A percentile compares a stretch with the other conserved stretches of the same genome.
These are phyloP conservation scores for Teleogryllus oceanicus DNA, from an alignment of 2,888 invertebrate species.

Conservation along the genomic window DNA sequence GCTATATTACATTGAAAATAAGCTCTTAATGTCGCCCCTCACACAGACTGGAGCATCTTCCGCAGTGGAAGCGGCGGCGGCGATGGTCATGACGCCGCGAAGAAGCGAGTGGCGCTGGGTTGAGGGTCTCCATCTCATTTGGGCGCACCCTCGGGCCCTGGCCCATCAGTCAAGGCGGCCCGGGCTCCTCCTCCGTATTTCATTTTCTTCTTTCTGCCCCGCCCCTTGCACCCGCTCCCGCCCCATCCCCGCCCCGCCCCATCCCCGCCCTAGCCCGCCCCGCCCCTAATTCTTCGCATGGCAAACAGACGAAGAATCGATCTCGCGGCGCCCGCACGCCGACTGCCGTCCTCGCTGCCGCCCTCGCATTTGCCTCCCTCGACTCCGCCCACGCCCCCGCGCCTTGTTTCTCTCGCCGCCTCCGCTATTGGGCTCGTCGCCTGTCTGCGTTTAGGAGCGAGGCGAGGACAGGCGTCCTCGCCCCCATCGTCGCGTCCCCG, in stretches of 20 bases:
- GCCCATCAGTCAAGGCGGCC: not conserved
- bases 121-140: not conserved
- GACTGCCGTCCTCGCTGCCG: not conserved
- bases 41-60: too few species aligned
- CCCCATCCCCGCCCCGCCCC: not conserved
- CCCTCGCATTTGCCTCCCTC: not conserved
- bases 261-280: too few species aligned
- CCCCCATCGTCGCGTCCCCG: too few species aligned
- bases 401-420: too few species aligned
- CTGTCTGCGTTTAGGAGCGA: too few species aligned
- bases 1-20: too few species aligned
- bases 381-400: too few species aligned
- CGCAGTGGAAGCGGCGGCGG: not conserved
- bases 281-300: slow-evolving; percentile 3
- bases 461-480: too few species aligned
- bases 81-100: not conserved
- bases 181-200: slow-evolving; percentile 4
- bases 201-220: not conserved
- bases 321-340: not conserved
- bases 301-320: slow-evolving; percentile 7
- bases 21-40: too few species aligned
- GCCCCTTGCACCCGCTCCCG: not conserved
- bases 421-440: too few species aligned
- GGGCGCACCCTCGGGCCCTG: not conserved
- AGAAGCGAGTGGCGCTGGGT: not conserved